Conservation (phyloP, 2,888 invertebrate species). For the Chloromyia formosa region DNA sequence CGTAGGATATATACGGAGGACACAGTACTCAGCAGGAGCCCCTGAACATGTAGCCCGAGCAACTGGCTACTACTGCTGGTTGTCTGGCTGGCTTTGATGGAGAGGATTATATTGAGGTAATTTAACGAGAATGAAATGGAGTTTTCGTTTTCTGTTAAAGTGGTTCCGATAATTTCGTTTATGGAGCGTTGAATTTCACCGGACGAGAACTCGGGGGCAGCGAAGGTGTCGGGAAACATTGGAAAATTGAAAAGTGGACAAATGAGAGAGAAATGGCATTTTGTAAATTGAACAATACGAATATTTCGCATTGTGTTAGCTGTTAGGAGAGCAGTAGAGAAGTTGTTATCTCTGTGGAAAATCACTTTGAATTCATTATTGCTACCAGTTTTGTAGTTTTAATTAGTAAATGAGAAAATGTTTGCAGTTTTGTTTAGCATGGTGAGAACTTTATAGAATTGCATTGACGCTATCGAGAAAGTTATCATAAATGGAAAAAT, state of each 20-base stretch:
- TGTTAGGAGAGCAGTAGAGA: no score
- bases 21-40: not conserved
- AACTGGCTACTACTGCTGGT: no score
- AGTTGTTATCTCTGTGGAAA: no score
- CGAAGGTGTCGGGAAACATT: not conserved
- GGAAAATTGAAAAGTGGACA: constrained; percentile 20
- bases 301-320: not conserved
- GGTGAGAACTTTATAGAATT: no score
- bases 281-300: constrained; percentile 4
- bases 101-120: constrained; percentile 24
- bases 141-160: constrained; percentile 13
- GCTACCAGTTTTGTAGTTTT: no score
- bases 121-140: constrained; percentile 22
- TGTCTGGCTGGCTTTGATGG: not conserved
- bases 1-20: constrained; percentile 7
- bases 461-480: no score
- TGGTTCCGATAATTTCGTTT: constrained; percentile 28
- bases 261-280: not conserved
- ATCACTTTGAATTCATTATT: no score
- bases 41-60: no score
- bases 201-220: not conserved
- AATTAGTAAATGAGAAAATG: no score
- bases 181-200: not conserved
- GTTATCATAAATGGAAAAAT: no score
- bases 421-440: no score